A percentile compares a stretch with the other conserved stretches of the same genome.
Conservation (phyloP, 2,797 vertebrate genomes). For the Gymnodraco acuticeps region DNA sequence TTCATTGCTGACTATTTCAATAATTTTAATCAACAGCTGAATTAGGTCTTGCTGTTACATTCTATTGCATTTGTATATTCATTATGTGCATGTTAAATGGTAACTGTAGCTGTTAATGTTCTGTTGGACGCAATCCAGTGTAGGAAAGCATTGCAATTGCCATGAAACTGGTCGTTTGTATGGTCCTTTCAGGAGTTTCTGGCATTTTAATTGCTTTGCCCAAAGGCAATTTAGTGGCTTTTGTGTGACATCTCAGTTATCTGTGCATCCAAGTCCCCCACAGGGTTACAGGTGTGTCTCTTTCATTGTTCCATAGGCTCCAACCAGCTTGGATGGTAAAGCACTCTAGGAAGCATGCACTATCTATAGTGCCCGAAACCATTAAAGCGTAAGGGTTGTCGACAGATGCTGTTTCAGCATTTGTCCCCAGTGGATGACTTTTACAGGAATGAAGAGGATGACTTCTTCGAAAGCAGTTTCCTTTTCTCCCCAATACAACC, state of each 20-base stretch:
- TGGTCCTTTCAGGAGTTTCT: slow-evolving; percentile 16
- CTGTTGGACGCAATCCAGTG: not conserved
- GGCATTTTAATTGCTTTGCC: slow-evolving; percentile 6
- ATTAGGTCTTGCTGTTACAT: not conserved
- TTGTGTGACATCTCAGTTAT: slow-evolving; percentile 47
- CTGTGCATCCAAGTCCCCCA: slow-evolving; percentile 4
- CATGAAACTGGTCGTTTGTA: not conserved
- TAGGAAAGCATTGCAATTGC: not conserved
- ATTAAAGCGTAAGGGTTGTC: not conserved
- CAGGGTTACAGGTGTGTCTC: slow-evolving; percentile 29
- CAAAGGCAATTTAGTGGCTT: not conserved
- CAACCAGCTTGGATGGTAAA: not conserved
- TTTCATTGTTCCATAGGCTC: slow-evolving; percentile 39
- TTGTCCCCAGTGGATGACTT: not conserved
- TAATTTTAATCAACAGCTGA: slow-evolving; percentile 7
- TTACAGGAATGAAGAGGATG: not conserved
- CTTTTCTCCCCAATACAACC: not conserved
- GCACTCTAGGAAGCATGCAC: not conserved
- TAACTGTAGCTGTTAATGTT: not conserved
- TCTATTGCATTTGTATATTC: slow-evolving; percentile 4
- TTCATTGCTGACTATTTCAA: slow-evolving; percentile 4
- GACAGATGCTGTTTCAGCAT: not conserved
- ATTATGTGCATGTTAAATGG: not conserved
- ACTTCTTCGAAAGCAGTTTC: not conserved
- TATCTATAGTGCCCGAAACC: not conserved